Base-by-base conservation (phyloP, 2,797 vertebrate genomes). In the Buceros bicornis region DNA sequence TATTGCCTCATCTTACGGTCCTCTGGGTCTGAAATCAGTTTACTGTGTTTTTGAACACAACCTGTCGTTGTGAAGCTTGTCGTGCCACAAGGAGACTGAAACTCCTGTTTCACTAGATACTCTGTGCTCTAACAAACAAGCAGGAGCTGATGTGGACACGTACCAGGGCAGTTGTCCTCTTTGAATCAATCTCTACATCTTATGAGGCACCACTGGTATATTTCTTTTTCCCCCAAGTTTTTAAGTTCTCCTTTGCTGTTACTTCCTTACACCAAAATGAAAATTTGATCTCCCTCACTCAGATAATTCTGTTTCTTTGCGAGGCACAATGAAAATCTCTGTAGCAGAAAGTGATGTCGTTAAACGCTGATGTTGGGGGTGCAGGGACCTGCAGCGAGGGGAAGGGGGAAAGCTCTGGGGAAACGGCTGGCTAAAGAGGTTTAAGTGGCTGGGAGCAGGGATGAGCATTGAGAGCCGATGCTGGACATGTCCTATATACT, bases 121-220 rank as follows among this genome's bases (percentile, higher is more conserved):
- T 5, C 61, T 29, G 3, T 1, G 0, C 3, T 28, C 7, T 2
- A 24, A 24, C 24, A 16, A 2, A 5, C 8, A 33, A 25, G 4
- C 7, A 10, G 58, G 40, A 42, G 73, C 35, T 35, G 40, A 4
- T 66, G 7, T 1, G 1, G 22, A 5, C n/a, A 2, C 0, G 2
- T 25, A 6, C 8, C 33, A 19, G 11, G 48, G 74, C 31, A 6
- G 24, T 45, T 29, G 14, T 35, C 12, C 28, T n/a, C 17, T 78
- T 40, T 50, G 15, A 37, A 70, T n/a, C 26, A n/a, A 3, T 28
- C 18, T 57, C 50, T 54, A 3, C 16, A 31, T 31, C 53, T n/a
- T 33, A 31, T 35, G 45, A 42, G 37, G 26, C 2, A 11, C 6
- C 7, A 37, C 5, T 24, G 25, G 16, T 29, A 13, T 8, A 19